Evolutionary conservation across 2,888 invertebrate species (phyloP), one percentile per base, ranked within the genome.

Genomic region (Amiota mariae): DNA sequence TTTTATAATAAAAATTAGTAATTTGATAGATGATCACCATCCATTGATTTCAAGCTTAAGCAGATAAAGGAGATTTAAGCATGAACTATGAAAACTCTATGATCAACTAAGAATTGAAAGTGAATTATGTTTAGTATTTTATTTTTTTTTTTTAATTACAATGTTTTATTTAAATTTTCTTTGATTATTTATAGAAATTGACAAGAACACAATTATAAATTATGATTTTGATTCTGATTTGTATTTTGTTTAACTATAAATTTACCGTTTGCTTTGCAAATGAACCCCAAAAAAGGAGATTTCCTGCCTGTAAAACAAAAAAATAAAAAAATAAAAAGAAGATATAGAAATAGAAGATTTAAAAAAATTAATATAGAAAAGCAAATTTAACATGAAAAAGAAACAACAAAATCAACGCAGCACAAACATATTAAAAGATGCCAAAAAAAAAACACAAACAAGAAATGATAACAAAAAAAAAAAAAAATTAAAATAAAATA

Each of bases 281-380:
- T 88, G 82, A 88, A 88, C 84, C 88, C 88, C 88, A 88, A 88
- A 88, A 88, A 88, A 83, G 88, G 88, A 82, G 88, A 88, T 88
- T 88, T 88, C 88, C 88, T 88, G 88, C 88, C 88, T 88, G 88
- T 78, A 87, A 88, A 88, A 85, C 86, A 85, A 81, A 87, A 81
- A 87, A 85, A 75, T 79, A 80, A 80, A 80, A 81, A 79, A 36
- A 36, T 36, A 36, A 36, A 24, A 36, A 79, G 78, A 83, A 83
- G 72, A 85, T 75, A 82, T 84, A 84, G 77, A 76, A 78, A 75
- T 72, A 78, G 73, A 79, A 76, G 36, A 36, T 36, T 36, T 36
- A 36, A 36, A 36, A 36, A 36, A 36, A 36, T 36, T 36, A 36
- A 36, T 4, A 36, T 36, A 36, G 36, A 6, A 68, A 67, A 49